Evolutionary conservation across 2,797 vertebrate genomes (phyloP), one percentile per base, ranked within the genome.

Genomic region (Sebastes baramenuke): DNA sequence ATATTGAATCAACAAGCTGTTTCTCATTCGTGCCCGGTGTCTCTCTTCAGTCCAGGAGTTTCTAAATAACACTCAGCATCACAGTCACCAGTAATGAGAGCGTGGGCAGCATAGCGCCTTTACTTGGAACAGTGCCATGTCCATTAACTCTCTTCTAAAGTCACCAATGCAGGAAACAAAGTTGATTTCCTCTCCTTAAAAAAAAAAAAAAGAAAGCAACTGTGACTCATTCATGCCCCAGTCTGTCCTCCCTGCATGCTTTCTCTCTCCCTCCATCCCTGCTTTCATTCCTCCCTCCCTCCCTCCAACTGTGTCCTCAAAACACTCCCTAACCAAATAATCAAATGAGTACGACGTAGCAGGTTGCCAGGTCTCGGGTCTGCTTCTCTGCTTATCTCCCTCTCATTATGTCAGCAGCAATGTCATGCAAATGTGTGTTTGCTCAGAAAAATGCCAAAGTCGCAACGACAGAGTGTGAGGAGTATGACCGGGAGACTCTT

Each of bases 271-370:
- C 38, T 42, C 38, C 38, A 42, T 42, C 38, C 38, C 14, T 77
- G 30, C 22, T n/a, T 62, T 65, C 68, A 20, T 30, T 34, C 22
- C 20, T 61, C 8, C 1, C 29, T 61, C 8, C 2, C 25, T 80
- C 34, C 56, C 56, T 36, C 14, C 24, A 32, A n/a, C 13, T 55
- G 65, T 70, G 25, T 80, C 20, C 80, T 79, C 64, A 62, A 80
- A 85, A 84, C 55, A 54, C 72, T 77, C 49, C 18, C 54, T 16
- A 56, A 72, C 66, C 49, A 75, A 80, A 82, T 87, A 88, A 85
- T 89, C 70, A 80, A 79, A 79, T 83, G 46, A 88, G 90, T 88
- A 74, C 12, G 10, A 87, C 85, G 72, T 79, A 75, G 79, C 64
- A 68, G 70, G 77, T 82, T 88, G 81, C 78, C 85, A 86, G 70